Evolutionary conservation across 2,888 invertebrate species (phyloP).

Genomic region (Copidosoma aretas): DNA sequence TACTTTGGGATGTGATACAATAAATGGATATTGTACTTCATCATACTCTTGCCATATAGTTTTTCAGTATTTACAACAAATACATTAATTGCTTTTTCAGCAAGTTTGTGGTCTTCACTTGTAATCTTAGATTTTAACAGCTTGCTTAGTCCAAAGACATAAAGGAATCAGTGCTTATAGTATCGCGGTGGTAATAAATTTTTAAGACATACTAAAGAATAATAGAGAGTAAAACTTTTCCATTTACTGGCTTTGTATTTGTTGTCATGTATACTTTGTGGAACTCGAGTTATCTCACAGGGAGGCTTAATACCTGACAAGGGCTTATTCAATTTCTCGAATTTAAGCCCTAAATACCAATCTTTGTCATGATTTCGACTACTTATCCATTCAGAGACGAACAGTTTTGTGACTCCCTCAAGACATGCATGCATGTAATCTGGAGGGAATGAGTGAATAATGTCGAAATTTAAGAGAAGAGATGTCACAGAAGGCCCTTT

Average conservation of each 20-base stretch:
- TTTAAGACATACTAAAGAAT: conserved; percentile 37
- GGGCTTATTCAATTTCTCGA: conserved; percentile 17
- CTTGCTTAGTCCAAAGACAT: conserved; percentile 24
- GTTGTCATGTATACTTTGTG: conserved; percentile 5
- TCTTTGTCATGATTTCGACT: conserved; percentile 3
- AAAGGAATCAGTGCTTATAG: conserved; percentile 34
- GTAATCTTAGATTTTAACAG: not conserved
- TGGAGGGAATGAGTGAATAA: conserved; percentile 36
- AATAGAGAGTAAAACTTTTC: conserved; percentile 38
- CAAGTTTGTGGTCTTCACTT: not conserved
- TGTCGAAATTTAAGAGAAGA: conserved; percentile 28
- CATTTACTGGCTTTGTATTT: conserved; percentile 38
- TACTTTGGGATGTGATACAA: not conserved
- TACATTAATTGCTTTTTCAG: not conserved
- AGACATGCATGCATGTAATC: conserved; percentile 39
- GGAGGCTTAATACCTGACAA: conserved; percentile 26
- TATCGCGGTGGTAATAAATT: conserved; percentile 20
- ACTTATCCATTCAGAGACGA: conserved; percentile 27
- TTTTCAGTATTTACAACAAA: not conserved
- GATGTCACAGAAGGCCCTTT: conserved; percentile 27
- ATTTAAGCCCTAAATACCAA: conserved; percentile 25
- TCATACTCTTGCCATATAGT: not conserved
- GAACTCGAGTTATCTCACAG: conserved; percentile 31
- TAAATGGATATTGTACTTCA: not conserved
- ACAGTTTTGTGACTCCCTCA: conserved; percentile 36